Base-by-base conservation (phyloP, 2,113 vertebrate species). In the Cyprinodon tularosa region DNA sequence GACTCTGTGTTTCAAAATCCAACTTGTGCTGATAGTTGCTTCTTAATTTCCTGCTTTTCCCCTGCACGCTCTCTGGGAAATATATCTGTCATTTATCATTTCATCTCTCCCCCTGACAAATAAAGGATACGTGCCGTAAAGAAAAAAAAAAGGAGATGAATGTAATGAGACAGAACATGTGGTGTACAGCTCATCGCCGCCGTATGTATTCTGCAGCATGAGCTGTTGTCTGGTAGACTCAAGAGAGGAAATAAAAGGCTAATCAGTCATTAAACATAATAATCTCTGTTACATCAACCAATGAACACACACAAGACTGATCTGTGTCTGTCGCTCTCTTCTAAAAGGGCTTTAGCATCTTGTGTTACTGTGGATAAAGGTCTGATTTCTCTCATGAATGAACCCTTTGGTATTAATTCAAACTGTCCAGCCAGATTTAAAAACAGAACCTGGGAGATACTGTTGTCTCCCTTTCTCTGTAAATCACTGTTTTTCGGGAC, bases 121-220 rank as follows among this genome's bases (percentile, higher is more conserved):
- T 65, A 68, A 88, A 68, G 65, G 82, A 86, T 79, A 76, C 74
- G 38, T 62, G 74, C 80, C 80, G 42, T 47, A 79, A 67, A 69
- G 63, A 73, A 37, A 57, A 62, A 47, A 71, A 37, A 66, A 47
- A 42, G 45, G 14, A 17, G 68, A 74, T 50, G 60, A 62, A 74
- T 82, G 68, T 82, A 88, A 82, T 74, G 68, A 86, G 80, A 72
- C 79, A 62, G 60, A 83, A 82, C 81, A 77, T 71, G 80, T 38
- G 70, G 74, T 22, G 64, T 48, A 38, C 15, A 68, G 74, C 68
- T 67, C 38, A 60, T 62, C 13, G 53, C 2, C 80, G 38, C 36
- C 8, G 8, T 29, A 13, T 29, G 42, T 40, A 37, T 13, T 12
- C 70, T 50, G 68, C 36, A 65, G 17, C n/a, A 37, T 17, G n/a